Conservation (phyloP, 2,797 vertebrate genomes). For the Paratrypauchen microcephalus region DNA sequence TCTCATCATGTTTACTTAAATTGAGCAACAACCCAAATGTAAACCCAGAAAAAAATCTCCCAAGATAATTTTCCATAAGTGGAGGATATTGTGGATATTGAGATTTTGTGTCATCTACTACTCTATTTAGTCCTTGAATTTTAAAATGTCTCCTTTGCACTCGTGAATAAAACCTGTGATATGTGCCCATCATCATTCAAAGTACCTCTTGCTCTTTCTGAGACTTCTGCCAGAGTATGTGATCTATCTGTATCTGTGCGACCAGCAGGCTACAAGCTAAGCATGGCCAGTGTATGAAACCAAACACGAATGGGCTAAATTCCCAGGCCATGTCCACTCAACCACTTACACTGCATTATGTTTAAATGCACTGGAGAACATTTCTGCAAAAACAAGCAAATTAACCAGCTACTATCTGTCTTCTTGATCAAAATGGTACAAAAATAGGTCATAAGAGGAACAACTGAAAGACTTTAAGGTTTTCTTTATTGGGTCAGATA, state of each 20-base stretch:
- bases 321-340: neutral
- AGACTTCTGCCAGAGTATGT: constrained; percentile 7
- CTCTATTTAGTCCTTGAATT: too few species aligned
- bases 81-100: too few species aligned
- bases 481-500: neutral
- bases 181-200: neutral
- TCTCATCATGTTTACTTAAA: too few species aligned
- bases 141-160: too few species aligned
- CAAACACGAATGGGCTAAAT: constrained; percentile 18
- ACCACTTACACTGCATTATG: neutral
- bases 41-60: too few species aligned
- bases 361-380: neutral
- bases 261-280: constrained; percentile 5
- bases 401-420: neutral
- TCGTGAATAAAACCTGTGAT: neutral
- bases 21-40: too few species aligned
- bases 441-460: neutral
- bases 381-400: neutral
- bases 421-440: neutral
- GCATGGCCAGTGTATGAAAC: constrained; percentile 27
- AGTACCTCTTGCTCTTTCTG: too few species aligned
- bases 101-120: too few species aligned
- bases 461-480: neutral
- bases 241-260: constrained; percentile 13
- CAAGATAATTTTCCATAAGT: too few species aligned